Conservation (phyloP, 2,888 invertebrate genomes). For the Actias luna region DNA sequence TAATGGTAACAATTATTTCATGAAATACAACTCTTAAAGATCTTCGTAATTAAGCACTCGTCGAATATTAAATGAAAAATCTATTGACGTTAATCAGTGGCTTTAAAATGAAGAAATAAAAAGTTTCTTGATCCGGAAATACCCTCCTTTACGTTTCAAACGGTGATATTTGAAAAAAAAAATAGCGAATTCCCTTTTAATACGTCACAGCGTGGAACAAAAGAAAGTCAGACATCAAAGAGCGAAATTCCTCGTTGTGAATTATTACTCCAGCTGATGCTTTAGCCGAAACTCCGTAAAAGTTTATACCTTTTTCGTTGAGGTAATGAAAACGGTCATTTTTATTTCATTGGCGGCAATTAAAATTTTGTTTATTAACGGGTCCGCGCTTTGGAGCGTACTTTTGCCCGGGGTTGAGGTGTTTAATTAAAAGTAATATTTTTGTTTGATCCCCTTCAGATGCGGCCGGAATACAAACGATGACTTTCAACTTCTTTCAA, state of each 20-base stretch:
- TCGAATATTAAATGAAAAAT: neutral
- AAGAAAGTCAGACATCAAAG: conserved; percentile 30
- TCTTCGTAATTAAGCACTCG: neutral
- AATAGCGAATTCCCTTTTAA: conserved; percentile 31
- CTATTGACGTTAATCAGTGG: neutral
- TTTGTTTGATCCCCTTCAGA: conserved; percentile 4
- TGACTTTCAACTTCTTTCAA: conserved; percentile 4
- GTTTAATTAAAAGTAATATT: conserved; percentile 10
- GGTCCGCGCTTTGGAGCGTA: neutral
- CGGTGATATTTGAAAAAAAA: conserved; percentile 13
- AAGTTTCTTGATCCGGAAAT: neutral
- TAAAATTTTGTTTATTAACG: conserved; percentile 26
- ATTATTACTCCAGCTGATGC: conserved; percentile 29
- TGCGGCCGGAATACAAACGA: conserved; percentile 1
- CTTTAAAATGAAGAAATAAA: neutral
- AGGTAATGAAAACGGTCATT: conserved; percentile 38
- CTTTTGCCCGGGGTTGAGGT: conserved; percentile 5
- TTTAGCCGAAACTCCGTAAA: conserved; percentile 14
- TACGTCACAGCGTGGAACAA: conserved; percentile 34
- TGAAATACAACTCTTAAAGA: neutral
- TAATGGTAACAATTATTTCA: too few species aligned
- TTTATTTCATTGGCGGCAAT: conserved; percentile 34
- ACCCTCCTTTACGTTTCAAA: neutral
- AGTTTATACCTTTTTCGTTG: conserved; percentile 29
- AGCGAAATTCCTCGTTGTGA: conserved; percentile 28